Conservation (phyloP, 2,797 vertebrate species). For the Phoxinus dragarum region DNA sequence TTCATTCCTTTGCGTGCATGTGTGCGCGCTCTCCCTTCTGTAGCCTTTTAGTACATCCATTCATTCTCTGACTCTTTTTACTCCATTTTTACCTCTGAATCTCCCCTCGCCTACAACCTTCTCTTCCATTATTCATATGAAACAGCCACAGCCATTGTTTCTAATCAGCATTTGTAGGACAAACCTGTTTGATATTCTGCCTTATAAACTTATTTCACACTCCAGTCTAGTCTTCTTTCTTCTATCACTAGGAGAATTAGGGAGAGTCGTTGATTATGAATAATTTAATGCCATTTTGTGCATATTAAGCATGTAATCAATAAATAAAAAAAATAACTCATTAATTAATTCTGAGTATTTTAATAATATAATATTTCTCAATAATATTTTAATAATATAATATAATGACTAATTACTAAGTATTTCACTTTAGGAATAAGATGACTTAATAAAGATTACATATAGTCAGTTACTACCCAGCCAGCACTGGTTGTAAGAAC, state of each 20-base stretch:
- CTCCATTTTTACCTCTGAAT: not conserved
- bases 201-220: constrained; percentile 14
- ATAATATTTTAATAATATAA: too few species aligned
- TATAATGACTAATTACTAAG: not conserved
- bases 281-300: too few species aligned
- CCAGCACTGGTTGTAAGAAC: not conserved
- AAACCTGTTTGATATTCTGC: constrained; percentile 38
- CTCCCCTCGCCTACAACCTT: not conserved
- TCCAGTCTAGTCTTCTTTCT: not conserved
- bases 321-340: not conserved
- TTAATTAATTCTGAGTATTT: not conserved
- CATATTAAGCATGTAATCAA: not conserved
- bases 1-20: constrained; percentile 10
- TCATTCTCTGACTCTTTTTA: not conserved
- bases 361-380: not conserved
- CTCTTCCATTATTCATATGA: constrained; percentile 37
- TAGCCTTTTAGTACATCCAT: not conserved
- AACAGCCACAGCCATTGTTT: constrained; percentile 18
- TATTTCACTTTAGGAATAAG: not conserved
- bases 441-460: not conserved
- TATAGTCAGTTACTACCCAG: not conserved
- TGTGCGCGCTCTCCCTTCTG: not conserved
- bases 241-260: not conserved
- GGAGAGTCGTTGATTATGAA: too few species aligned
- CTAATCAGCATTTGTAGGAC: constrained; percentile 37